Percentiles rank a stretch among this genome's conserved stretches.
phyloP scores from a whole-genome alignment of 2,113 vertebrate species.

The Orycteropus afer region DNA sequence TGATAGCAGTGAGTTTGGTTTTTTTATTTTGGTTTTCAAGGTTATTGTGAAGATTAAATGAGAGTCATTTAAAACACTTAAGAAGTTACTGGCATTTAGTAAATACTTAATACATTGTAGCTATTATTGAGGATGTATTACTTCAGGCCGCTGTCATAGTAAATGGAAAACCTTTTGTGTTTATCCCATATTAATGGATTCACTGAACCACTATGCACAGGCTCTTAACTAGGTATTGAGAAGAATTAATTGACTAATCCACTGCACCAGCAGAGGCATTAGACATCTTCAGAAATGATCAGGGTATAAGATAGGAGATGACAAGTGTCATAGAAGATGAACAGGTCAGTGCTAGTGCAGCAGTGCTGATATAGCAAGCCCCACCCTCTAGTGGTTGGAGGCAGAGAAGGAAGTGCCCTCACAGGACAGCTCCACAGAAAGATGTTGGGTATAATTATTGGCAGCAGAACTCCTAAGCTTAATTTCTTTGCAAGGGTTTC shows the following conservation, averaged over 20 bases:
- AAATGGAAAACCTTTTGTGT: not conserved
- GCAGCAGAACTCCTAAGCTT: not conserved
- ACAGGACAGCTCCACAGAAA: not conserved
- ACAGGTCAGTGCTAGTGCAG: not conserved
- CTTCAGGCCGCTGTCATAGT: not conserved
- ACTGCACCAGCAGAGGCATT: not conserved
- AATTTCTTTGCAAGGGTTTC: not conserved
- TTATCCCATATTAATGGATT: not conserved
- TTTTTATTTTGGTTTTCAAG: too few relatives aligned
- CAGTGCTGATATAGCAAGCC: not conserved
- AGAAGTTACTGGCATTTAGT: slow-evolving; percentile 33
- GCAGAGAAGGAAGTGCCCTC: not conserved
- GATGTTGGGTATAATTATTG: not conserved
- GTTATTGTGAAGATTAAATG: not conserved
- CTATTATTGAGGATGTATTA: not conserved
- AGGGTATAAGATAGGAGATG: not conserved
- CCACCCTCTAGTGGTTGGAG: not conserved
- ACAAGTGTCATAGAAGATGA: not conserved
- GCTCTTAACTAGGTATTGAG: not conserved
- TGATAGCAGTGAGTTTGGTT: too few relatives aligned
- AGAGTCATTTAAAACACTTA: not conserved
- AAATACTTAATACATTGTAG: not conserved
- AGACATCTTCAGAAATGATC: not conserved
- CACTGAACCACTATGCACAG: not conserved
- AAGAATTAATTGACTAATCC: not conserved